These are phyloP conservation scores for Orthonychiurus folsomi DNA, from an alignment of 2,888 invertebrate genomes.

Conservation along the genomic window DNA sequence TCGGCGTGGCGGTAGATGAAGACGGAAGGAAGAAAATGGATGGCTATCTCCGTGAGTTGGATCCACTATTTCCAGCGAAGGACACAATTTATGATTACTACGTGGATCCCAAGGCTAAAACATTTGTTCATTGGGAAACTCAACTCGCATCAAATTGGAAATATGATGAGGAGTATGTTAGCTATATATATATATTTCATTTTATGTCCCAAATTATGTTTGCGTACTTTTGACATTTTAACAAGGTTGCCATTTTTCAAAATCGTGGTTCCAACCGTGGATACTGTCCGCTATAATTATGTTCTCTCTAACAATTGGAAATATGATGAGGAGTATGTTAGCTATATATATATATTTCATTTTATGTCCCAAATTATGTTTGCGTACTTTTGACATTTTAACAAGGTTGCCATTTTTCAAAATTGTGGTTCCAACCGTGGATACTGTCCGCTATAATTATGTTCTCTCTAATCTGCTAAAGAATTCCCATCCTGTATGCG, in stretches of 20 bases:
- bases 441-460: constrained; percentile 73
- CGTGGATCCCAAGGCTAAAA: constrained; percentile 63
- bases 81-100: constrained; percentile 84
- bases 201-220: background rate
- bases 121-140: constrained; percentile 71
- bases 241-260: constrained; percentile 72
- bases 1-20: constrained; percentile 71
- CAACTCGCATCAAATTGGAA: constrained; percentile 65
- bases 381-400: no score
- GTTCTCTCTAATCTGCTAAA: constrained; percentile 58
- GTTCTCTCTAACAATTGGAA: constrained; percentile 65
- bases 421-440: constrained; percentile 77
- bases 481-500: constrained; percentile 60
- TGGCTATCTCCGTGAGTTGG: constrained; percentile 66
- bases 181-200: background rate
- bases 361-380: background rate
- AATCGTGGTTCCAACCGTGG: constrained; percentile 77
- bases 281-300: constrained; percentile 73
- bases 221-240: no score
- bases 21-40: constrained; percentile 68
- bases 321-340: constrained; percentile 55
- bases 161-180: constrained; percentile 55
- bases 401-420: constrained; percentile 72
- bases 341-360: background rate
- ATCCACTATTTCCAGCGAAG: constrained; percentile 70